phyloP scores from a whole-genome alignment of 2,797 vertebrate species.

The Artibeus lituratus region DNA sequence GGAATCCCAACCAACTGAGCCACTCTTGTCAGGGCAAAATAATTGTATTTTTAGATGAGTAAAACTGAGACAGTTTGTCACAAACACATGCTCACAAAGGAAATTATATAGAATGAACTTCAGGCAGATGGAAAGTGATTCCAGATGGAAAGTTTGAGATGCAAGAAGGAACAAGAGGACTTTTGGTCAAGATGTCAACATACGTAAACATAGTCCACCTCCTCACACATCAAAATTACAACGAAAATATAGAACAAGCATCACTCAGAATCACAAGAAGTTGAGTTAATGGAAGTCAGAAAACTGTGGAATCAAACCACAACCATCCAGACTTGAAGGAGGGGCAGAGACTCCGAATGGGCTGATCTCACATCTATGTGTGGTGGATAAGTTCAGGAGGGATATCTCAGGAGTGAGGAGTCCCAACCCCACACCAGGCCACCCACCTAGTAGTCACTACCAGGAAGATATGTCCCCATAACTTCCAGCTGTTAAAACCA shows the following conservation, averaged over 20 bases:
- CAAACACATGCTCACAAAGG: not conserved
- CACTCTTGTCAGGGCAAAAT: not conserved
- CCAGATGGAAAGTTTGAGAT: not conserved
- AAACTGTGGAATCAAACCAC: not conserved
- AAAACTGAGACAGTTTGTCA: not conserved
- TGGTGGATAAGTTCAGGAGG: not conserved
- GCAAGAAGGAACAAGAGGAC: not conserved
- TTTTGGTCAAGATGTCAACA: not conserved
- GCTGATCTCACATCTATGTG: not conserved
- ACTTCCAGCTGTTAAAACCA: not conserved
- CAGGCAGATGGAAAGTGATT: not conserved
- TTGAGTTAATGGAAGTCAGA: not conserved
- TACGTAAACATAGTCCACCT: not conserved
- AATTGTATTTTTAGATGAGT: not conserved
- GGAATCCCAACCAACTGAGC: not conserved
- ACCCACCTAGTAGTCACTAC: not conserved
- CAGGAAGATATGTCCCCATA: not conserved
- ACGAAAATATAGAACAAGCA: not conserved
- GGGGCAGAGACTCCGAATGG: not conserved
- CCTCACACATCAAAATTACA: not conserved
- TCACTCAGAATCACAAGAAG: not conserved
- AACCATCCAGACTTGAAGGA: not conserved
- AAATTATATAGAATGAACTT: not conserved
- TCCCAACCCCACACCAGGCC: not conserved
- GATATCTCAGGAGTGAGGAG: not conserved